Percentiles rank a stretch among this genome's conserved stretches.
These are phyloP conservation scores for Volucella bombylans DNA, from an alignment of 2,888 invertebrate genomes.

Conservation along the genomic window DNA sequence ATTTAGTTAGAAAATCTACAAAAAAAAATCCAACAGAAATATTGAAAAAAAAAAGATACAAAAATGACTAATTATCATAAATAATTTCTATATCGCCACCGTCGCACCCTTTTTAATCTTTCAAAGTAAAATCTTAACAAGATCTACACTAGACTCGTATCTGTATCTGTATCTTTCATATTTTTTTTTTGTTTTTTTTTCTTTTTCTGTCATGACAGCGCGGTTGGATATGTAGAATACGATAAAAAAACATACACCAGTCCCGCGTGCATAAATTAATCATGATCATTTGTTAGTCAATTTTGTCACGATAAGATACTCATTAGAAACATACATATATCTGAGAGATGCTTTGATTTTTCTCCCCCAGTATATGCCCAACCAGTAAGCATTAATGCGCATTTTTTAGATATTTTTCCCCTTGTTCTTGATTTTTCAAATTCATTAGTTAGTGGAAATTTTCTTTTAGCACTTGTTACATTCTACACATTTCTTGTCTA, in stretches of 20 bases:
- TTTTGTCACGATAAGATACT: slow-evolving; percentile 71
- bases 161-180: too few relatives aligned
- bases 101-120: slow-evolving; percentile 71
- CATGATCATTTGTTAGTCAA: slow-evolving; percentile 70
- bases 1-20: slow-evolving; percentile 12
- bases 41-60: slow-evolving; percentile 24
- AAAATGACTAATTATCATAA: slow-evolving; percentile 65
- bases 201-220: slow-evolving; percentile 4
- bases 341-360: slow-evolving; percentile 51
- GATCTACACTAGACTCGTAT: slow-evolving; percentile 45
- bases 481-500: background rate
- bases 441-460: slow-evolving; percentile 7
- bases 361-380: background rate
- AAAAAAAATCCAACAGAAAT: background rate
- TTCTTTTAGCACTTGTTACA: slow-evolving; percentile 34
- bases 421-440: slow-evolving; percentile 5
- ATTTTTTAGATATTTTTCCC: slow-evolving; percentile 45
- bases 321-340: slow-evolving; percentile 53
- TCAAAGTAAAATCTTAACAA: slow-evolving; percentile 59
- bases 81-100: slow-evolving; percentile 58
- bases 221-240: slow-evolving; percentile 8
- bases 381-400: slow-evolving; percentile 44
- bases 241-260: slow-evolving; percentile 29
- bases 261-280: slow-evolving; percentile 64
- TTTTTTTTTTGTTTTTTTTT: background rate